phyloP scores from a whole-genome alignment of 30 jellyfish, hydroid and myxozoan genomes.

The Cassiopea xamachana region DNA sequence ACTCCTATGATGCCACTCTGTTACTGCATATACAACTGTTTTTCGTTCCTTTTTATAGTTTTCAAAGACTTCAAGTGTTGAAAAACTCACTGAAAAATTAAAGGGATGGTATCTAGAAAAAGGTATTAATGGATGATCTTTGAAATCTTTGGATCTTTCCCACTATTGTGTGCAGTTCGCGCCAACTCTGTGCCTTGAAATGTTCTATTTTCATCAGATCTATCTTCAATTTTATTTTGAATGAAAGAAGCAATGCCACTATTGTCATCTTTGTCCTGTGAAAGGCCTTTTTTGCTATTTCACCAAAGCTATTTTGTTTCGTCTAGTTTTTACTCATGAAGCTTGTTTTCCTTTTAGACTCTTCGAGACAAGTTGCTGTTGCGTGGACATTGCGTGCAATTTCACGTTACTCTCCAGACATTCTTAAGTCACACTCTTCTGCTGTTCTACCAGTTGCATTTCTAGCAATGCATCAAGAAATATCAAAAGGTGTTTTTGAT shows the following conservation, averaged over 20 bases:
- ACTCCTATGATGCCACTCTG: background rate
- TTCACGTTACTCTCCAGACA: conserved; percentile 81
- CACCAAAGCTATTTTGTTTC: conserved; percentile 1
- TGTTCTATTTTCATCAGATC: too few relatives aligned
- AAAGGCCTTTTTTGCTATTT: background rate
- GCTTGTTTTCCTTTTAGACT: conserved; percentile 22
- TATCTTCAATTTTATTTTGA: too few relatives aligned
- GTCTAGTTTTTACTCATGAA: background rate
- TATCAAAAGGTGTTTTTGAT: conserved; percentile 23
- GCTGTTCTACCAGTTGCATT: conserved; percentile 76
- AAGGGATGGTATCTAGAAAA: conserved; percentile 79
- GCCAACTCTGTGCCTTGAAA: too few relatives aligned
- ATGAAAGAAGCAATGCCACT: too few relatives aligned
- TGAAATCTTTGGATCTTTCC: too few relatives aligned
- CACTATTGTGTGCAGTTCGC: background rate
- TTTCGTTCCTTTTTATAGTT: conserved; percentile 21
- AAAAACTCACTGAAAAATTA: conserved; percentile 64
- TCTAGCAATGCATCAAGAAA: conserved; percentile 84
- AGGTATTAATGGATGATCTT: conserved; percentile 80
- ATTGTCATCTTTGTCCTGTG: too few relatives aligned
- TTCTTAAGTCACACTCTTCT: conserved; percentile 61
- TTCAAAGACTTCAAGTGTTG: conserved; percentile 84
- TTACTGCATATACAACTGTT: background rate
- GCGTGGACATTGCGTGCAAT: conserved; percentile 86
- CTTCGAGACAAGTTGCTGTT: conserved; percentile 69